Base-by-base conservation (phyloP, 2,888 invertebrate species). In the Drosophila subquinaria region DNA sequence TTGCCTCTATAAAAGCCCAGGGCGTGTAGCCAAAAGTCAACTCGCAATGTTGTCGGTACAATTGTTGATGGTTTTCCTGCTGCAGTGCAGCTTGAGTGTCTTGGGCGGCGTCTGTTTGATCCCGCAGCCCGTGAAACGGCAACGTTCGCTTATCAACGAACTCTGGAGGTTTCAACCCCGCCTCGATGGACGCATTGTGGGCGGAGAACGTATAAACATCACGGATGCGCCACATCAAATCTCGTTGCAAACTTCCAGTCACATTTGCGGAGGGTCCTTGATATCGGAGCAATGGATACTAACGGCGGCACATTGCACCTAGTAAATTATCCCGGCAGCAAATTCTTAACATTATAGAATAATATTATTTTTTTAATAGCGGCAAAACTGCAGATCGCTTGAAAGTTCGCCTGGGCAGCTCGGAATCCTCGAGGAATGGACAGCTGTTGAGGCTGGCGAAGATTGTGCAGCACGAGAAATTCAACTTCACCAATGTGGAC, bases 361-460 rank as follows among this genome's bases (percentile, higher is more conserved):
- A 9, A 17, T 10, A 0, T 3, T 1, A 0, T 13, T 43, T 5
- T 13, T 51, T 38, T 43, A 30, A 0, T 33, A 92, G 93, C 61
- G 88, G 90, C 0, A 90, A 87, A 55, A 81, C 78, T 0, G 79
- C 91, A 0, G 77, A 88, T 3, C 69, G 75, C 0, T 50, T 93
- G 2, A 88, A 80, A 40, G 90, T 95, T 0, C 94, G 95, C 0
- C 93, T 94, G 10, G 95, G 95, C 1, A 94, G 94, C 5, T 93
- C 94, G 0, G 93, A 92, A 40, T 93, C 91, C 17, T 85, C 91
- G 0, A 48, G 80, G 0, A 94, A 94, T 0, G 95, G 95, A 0
- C 77, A 92, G 36, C 4, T 95, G 0, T 91, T 94, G 6, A 92
- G 93, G 11, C 93, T 95, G 0, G 92, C 93, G 0, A 92, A 93